These are phyloP conservation scores for Zaprionus camerounensis DNA, from an alignment of 1,140 invertebrate genomes.

Conservation along the genomic window DNA sequence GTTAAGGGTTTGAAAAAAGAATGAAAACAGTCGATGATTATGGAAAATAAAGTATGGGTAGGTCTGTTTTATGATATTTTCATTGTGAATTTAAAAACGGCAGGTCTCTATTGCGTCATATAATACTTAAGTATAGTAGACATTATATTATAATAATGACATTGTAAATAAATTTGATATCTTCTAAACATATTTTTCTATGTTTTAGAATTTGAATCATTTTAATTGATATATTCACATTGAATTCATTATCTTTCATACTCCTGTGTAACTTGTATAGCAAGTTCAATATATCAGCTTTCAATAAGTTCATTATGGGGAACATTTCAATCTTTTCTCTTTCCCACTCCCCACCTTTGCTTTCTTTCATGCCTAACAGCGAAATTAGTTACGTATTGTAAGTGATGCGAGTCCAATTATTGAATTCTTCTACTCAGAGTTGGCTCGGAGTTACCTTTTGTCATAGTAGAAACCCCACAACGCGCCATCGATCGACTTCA, in stretches of 20 bases:
- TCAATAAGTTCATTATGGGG: not conserved
- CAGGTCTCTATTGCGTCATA: not conserved
- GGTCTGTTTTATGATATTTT: not conserved
- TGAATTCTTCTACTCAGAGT: constrained; percentile 25
- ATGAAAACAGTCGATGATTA: not conserved
- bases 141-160: not conserved
- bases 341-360: not conserved
- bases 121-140: not conserved
- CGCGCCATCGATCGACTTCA: constrained; percentile 11
- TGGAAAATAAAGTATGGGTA: not conserved
- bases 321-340: constrained; percentile 1
- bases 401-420: constrained; percentile 17
- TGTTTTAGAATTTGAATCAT: not conserved
- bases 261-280: not conserved
- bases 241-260: not conserved
- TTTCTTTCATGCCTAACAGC: not conserved
- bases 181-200: not conserved
- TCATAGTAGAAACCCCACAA: not conserved
- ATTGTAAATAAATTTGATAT: not conserved
- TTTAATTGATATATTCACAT: constrained; percentile 1
- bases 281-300: not conserved
- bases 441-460: constrained; percentile 14
- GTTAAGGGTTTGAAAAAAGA: not conserved
- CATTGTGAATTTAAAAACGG: not conserved
- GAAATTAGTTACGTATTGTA: constrained; percentile 13